A percentile compares a stretch with the other conserved stretches of the same genome.
These are phyloP conservation scores for Drosophila niveifrons DNA, from an alignment of 2,888 invertebrate species.

Conservation along the genomic window DNA sequence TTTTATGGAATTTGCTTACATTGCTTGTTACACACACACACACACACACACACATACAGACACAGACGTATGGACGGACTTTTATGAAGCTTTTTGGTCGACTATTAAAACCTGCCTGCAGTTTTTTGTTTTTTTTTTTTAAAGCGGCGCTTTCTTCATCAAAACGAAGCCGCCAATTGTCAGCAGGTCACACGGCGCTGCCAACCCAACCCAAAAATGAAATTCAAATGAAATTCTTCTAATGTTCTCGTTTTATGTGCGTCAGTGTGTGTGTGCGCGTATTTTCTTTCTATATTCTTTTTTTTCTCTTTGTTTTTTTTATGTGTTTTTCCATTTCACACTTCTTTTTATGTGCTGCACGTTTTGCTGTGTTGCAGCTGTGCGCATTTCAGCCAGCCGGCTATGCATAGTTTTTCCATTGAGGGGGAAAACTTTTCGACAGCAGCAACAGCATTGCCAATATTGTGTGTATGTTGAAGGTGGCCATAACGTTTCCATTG, in stretches of 20 bases:
- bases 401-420: constrained; percentile 53
- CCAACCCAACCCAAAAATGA: constrained; percentile 50
- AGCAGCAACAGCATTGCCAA: constrained; percentile 61
- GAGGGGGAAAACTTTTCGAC: constrained; percentile 53
- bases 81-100: constrained; percentile 2
- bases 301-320: constrained; percentile 46
- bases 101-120: constrained; percentile 14
- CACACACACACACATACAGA: background rate
- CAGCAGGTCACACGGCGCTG: constrained; percentile 31
- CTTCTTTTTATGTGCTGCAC: constrained; percentile 66
- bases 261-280: constrained; percentile 27
- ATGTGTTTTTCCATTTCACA: constrained; percentile 74
- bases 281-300: constrained; percentile 32
- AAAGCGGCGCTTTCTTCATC: constrained; percentile 40
- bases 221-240: constrained; percentile 48
- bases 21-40: constrained; percentile 3
- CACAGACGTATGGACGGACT: background rate
- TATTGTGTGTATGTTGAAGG: constrained; percentile 56
- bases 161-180: constrained; percentile 22
- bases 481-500: constrained; percentile 60
- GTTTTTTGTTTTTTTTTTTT: constrained; percentile 18
- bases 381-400: constrained; percentile 58
- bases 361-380: constrained; percentile 67
- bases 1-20: constrained; percentile 44
- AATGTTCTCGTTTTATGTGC: constrained; percentile 51